Percentiles rank a stretch among this genome's conserved stretches.
Conservation (phyloP, 2,797 vertebrate species). For the Oryzias sinensis region DNA sequence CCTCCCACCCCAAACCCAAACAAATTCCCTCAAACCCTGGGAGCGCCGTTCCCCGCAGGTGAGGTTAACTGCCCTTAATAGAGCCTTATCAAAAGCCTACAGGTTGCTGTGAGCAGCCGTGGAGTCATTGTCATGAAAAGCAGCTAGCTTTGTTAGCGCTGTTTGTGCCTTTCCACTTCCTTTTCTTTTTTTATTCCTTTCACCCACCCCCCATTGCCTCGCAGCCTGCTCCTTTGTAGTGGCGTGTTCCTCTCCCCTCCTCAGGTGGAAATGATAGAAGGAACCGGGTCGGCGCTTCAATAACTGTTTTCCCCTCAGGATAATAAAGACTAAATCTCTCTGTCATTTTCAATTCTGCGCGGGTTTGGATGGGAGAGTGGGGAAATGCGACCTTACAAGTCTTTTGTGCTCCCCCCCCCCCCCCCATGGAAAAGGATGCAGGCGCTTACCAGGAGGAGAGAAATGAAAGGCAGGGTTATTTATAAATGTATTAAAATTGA, state of each 20-base stretch:
- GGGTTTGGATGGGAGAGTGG: conserved; percentile 73
- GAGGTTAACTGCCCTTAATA: conserved; percentile 78
- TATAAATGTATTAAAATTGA: conserved; percentile 83
- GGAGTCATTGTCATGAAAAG: conserved; percentile 83
- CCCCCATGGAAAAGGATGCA: conserved; percentile 51
- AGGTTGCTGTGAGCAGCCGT: conserved; percentile 82
- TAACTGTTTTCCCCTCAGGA: conserved; percentile 79
- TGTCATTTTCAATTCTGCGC: conserved; percentile 80
- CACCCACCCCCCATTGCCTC: conserved; percentile 45
- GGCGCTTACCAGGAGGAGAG: conserved; percentile 49
- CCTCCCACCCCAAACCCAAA: not conserved
- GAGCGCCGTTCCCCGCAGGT: conserved; percentile 65
- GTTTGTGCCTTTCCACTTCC: conserved; percentile 68
- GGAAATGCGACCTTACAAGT: conserved; percentile 80
- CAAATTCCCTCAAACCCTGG: conserved; percentile 50
- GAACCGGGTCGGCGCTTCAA: conserved; percentile 69
- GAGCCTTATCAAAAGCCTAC: conserved; percentile 81
- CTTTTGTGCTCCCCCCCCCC: conserved; percentile 72
- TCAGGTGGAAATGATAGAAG: conserved; percentile 75
- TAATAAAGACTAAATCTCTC: conserved; percentile 84
- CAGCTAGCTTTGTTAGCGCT: conserved; percentile 75
- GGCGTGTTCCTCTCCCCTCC: conserved; percentile 71
- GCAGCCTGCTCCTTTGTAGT: conserved; percentile 71
- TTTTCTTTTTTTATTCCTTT: conserved; percentile 60
- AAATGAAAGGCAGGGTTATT: conserved; percentile 79